Conservation (phyloP, 2,113 vertebrate genomes). For the Hippoglossus stenolepis region DNA sequence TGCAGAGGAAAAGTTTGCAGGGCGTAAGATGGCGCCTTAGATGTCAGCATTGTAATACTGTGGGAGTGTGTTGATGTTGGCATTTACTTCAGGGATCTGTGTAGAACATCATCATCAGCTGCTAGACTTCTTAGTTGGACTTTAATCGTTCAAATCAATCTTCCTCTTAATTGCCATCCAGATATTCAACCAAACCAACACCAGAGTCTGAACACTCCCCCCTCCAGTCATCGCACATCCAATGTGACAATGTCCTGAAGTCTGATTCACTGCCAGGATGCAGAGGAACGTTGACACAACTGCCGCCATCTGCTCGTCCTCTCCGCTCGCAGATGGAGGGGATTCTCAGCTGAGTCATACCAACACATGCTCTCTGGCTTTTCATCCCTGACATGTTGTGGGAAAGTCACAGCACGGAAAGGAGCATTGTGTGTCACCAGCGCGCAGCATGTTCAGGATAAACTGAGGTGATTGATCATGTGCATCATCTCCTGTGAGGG, state of each 20-base stretch:
- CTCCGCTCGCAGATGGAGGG: constrained; percentile 50
- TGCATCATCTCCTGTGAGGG: constrained; percentile 15
- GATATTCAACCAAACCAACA: background rate
- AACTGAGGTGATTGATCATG: constrained; percentile 35
- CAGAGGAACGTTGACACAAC: constrained; percentile 66
- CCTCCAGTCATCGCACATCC: constrained; percentile 5
- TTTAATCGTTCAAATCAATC: constrained; percentile 10
- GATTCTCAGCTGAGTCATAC: constrained; percentile 55
- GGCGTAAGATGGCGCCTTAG: no score
- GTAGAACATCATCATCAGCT: background rate
- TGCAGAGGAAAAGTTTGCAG: background rate
- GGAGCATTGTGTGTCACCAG: constrained; percentile 21
- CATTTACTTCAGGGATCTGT: background rate
- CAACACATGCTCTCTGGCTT: constrained; percentile 54
- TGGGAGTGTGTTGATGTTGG: background rate
- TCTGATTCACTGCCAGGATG: constrained; percentile 42
- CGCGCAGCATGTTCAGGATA: constrained; percentile 13
- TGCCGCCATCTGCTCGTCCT: constrained; percentile 68
- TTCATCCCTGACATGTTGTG: constrained; percentile 61
- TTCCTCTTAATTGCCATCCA: background rate
- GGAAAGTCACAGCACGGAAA: constrained; percentile 53
- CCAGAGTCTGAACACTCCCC: background rate
- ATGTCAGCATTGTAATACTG: no score
- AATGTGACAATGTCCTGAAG: constrained; percentile 47
- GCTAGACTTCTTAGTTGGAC: background rate